Evolutionary conservation across 2,888 invertebrate genomes (phyloP), one percentile per base, ranked within the genome.

Genomic region (Noctuana brunneofusca): DNA sequence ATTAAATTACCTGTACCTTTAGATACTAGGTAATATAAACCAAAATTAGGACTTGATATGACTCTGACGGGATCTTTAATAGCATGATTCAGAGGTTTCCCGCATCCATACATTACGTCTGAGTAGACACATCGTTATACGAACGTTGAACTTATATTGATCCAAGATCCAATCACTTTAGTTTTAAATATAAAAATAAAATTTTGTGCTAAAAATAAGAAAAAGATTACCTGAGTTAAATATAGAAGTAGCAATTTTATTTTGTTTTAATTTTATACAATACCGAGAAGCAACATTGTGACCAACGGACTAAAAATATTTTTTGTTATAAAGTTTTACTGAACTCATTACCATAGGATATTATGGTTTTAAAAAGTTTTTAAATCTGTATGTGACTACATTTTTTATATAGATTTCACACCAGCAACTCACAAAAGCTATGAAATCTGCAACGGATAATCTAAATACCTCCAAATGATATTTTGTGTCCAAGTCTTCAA

Each of bases 131-230:
- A 41, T 41, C 41, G 41, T 55, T 55, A 55, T 22, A 55, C 54
- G 54, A 38, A 24, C 54, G 54, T 55, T 55, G 54, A 41, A 55
- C 54, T 22, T 35, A 22, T 55, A 55, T 55, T 55, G 54, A 55
- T 55, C 38, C 54, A 55, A 54, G 54, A 41, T 41, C 38, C 54
- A 55, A 55, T 41, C 54, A 55, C 41, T 41, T 38, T 55, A 41
- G 16, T 41, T 55, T 41, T 55, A 11, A 54, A 14, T 16, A 14
- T n/a, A 54, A 41, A 38, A 54, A 30, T 22, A 18, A 32, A 52
- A 32, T 3, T 24, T 20, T 12, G 24, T 2, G 20, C n/a, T 4
- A 20, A 22, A 11, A 48, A 0, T 22, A 11, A 12, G 12, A 22
- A 1, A 22, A 18, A 11, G 35, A 48, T 48, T 6, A 6, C 27